Conservation (phyloP, 2,797 vertebrate genomes). For the Chrosomus eos region DNA sequence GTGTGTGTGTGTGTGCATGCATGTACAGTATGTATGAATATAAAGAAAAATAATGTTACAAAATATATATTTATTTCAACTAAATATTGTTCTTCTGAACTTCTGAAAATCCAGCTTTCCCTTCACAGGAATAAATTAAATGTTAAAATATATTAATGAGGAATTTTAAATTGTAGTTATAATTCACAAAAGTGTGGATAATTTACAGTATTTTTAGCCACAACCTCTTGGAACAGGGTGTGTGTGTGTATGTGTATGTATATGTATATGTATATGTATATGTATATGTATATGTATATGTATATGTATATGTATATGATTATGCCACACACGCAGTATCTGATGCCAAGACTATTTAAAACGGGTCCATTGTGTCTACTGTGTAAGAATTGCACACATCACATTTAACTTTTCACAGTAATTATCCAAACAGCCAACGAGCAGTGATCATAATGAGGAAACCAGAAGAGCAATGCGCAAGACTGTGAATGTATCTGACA, state of each 20-base stretch:
- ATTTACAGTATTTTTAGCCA: too few relatives aligned
- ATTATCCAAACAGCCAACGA: constrained; percentile 2
- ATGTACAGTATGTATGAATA: too few relatives aligned
- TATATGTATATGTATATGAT: too few relatives aligned
- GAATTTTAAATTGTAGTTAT: neutral
- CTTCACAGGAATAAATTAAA: neutral
- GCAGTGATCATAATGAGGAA: neutral
- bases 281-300: neutral
- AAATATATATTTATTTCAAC: neutral
- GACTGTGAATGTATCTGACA: constrained; percentile 8
- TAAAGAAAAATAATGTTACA: neutral
- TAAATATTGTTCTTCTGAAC: neutral
- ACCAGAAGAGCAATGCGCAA: neutral
- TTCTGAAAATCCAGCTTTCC: neutral
- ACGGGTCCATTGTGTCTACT: neutral
- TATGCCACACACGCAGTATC: neutral
- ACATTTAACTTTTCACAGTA: constrained; percentile 16
- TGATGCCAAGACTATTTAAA: neutral
- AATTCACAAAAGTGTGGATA: neutral
- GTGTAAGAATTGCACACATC: neutral
- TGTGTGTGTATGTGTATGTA: neutral
- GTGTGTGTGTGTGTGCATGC: too few relatives aligned
- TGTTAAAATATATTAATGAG: neutral
- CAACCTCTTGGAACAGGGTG: neutral
- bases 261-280: too few relatives aligned